These are phyloP conservation scores for Decapterus maruadsi DNA, from an alignment of 2,797 vertebrate species.

Conservation along the genomic window DNA sequence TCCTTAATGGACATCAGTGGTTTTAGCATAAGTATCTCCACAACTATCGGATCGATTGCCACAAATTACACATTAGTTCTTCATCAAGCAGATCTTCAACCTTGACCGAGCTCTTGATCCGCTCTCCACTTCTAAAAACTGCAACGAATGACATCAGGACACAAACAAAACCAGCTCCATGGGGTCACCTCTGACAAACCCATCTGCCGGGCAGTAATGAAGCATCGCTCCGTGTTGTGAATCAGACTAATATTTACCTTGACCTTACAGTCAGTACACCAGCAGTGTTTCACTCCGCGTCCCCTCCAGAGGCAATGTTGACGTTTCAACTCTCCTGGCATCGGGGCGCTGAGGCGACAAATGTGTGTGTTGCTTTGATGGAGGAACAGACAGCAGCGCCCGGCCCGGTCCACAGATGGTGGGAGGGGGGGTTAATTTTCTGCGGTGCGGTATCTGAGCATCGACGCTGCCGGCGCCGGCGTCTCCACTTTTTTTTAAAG, in stretches of 20 bases:
- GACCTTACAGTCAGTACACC: constrained; percentile 34
- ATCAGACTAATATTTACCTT: constrained; percentile 58
- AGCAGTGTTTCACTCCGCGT: constrained; percentile 43
- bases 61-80: constrained; percentile 45
- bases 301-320: constrained; percentile 64
- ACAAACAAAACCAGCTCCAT: constrained; percentile 30
- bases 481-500: constrained; percentile 1
- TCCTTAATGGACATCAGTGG: too few relatives aligned
- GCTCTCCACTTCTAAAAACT: constrained; percentile 1
- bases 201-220: constrained; percentile 37
- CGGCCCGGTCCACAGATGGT: constrained; percentile 23
- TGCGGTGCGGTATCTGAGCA: constrained; percentile 1
- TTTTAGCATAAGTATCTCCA: too few relatives aligned
- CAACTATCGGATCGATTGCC: too few relatives aligned
- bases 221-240: constrained; percentile 40
- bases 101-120: constrained; percentile 30
- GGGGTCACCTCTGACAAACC: constrained; percentile 54
- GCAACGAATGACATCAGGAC: constrained; percentile 22
- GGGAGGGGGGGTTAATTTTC: constrained; percentile 1
- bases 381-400: constrained; percentile 42
- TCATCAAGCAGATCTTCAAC: constrained; percentile 48
- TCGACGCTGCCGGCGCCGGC: constrained; percentile 1
- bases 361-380: constrained; percentile 58
- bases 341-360: constrained; percentile 52
- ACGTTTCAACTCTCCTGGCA: constrained; percentile 55